Percentiles rank a stretch among this genome's conserved stretches.
These are phyloP conservation scores for Homarus gammarus DNA, from an alignment of 2,888 invertebrate species.

Conservation along the genomic window DNA sequence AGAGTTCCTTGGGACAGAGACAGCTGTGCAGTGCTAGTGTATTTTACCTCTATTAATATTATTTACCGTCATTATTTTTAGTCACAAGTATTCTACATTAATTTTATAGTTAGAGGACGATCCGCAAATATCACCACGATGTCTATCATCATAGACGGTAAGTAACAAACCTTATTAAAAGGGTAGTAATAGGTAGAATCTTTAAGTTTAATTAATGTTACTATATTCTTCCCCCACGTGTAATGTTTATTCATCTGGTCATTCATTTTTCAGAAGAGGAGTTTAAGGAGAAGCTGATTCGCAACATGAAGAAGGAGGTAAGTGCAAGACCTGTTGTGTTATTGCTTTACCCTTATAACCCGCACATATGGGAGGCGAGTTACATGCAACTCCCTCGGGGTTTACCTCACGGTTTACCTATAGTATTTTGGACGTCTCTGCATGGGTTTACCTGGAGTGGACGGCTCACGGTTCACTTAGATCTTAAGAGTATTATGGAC, in stretches of 20 bases:
- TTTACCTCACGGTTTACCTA: too few species aligned
- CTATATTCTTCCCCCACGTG: background rate
- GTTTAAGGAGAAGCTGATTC: conserved; percentile 71
- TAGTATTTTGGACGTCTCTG: too few species aligned
- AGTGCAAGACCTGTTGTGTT: conserved; percentile 10
- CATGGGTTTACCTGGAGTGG: too few species aligned
- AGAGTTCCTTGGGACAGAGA: conserved; percentile 8
- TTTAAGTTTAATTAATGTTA: too few species aligned
- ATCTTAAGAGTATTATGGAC: too few species aligned
- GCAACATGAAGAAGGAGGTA: conserved; percentile 75
- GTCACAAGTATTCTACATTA: background rate
- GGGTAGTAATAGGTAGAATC: background rate
- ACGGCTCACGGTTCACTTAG: too few species aligned
- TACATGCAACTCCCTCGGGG: too few species aligned
- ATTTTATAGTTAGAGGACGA: background rate
- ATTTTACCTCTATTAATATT: background rate
- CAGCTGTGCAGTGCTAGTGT: background rate
- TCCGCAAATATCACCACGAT: conserved; percentile 19
- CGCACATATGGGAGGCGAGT: background rate
- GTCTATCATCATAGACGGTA: conserved; percentile 67
- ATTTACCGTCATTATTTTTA: background rate
- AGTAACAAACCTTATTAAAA: conserved; percentile 7
- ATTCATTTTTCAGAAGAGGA: conserved; percentile 69
- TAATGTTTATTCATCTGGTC: background rate
- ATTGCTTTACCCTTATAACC: background rate